Evolutionary conservation across 1,140 invertebrate genomes (phyloP).

Genomic region (Zophobas atratus): DNA sequence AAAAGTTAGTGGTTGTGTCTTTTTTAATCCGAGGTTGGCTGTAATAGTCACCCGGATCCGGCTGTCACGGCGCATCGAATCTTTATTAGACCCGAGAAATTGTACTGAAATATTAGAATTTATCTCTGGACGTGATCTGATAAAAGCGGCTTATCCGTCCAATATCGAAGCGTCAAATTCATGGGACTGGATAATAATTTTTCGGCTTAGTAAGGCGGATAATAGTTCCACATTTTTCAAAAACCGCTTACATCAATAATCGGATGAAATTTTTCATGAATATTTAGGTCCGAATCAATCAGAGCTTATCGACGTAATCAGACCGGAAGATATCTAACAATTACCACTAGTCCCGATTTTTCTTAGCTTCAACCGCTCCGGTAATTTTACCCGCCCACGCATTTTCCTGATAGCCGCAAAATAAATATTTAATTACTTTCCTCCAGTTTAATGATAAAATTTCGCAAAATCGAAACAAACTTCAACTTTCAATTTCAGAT

Average conservation of each 20-base stretch:
- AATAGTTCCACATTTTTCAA: conserved; percentile 30
- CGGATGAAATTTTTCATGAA: conserved; percentile 17
- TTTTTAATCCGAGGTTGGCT: conserved; percentile 15
- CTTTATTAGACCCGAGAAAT: conserved; percentile 39
- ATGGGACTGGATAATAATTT: conserved; percentile 39
- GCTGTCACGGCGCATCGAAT: conserved; percentile 19
- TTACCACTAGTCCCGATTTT: no score
- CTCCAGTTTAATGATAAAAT: conserved; percentile 8
- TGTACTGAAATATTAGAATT: conserved; percentile 43
- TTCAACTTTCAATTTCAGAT: conserved; percentile 4
- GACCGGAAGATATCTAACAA: no score
- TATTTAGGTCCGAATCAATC: neutral
- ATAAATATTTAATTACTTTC: conserved; percentile 13
- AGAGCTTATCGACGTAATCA: no score
- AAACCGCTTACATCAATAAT: conserved; percentile 12
- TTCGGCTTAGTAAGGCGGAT: conserved; percentile 18
- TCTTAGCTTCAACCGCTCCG: no score
- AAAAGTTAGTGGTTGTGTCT: conserved; percentile 34
- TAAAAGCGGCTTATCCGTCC: conserved; percentile 42
- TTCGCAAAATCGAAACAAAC: conserved; percentile 13
- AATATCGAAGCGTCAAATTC: conserved; percentile 40
- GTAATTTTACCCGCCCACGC: no score
- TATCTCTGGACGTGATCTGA: conserved; percentile 41
- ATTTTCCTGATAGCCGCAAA: neutral
- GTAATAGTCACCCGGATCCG: conserved; percentile 1